These are phyloP conservation scores for Mormoops blainvillei DNA, from an alignment of 2,113 vertebrate genomes.

Conservation along the genomic window DNA sequence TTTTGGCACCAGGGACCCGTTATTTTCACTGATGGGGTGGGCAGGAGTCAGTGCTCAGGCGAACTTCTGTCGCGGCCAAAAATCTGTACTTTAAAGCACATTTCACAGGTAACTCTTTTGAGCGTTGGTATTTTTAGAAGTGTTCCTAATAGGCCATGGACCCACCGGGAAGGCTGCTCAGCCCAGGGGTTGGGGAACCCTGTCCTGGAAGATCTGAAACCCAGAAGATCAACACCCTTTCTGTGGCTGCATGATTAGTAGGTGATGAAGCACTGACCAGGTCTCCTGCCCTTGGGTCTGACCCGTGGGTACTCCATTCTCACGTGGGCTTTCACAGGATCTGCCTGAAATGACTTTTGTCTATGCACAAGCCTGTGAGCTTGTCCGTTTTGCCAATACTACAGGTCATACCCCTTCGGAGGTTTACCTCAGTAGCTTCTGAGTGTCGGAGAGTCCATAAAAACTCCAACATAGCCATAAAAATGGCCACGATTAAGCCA, in stretches of 20 bases:
- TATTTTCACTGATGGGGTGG: too few relatives aligned
- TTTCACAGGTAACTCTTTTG: not conserved
- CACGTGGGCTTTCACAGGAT: not conserved
- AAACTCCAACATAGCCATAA: constrained; percentile 99
- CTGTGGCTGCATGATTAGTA: not conserved
- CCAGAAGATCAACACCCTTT: not conserved
- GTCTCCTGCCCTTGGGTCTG: not conserved
- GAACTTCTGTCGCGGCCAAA: too few relatives aligned
- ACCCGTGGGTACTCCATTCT: not conserved
- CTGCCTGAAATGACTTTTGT: not conserved
- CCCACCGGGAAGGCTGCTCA: too few relatives aligned
- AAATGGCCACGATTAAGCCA: constrained; percentile 96
- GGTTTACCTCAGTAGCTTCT: constrained; percentile 93
- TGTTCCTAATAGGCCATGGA: too few relatives aligned
- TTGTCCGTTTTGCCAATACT: not conserved
- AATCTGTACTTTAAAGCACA: not conserved
- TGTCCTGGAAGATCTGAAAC: not conserved
- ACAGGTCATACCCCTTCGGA: not conserved
- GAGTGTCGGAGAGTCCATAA: constrained; percentile 94
- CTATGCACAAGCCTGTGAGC: not conserved
- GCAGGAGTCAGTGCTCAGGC: too few relatives aligned
- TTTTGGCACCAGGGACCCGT: too few relatives aligned
- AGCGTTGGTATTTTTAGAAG: not conserved
- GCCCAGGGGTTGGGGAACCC: too few relatives aligned
- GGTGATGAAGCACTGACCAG: not conserved